Base-by-base conservation (phyloP, 2,113 vertebrate genomes). In the Monarcha castaneiventris region DNA sequence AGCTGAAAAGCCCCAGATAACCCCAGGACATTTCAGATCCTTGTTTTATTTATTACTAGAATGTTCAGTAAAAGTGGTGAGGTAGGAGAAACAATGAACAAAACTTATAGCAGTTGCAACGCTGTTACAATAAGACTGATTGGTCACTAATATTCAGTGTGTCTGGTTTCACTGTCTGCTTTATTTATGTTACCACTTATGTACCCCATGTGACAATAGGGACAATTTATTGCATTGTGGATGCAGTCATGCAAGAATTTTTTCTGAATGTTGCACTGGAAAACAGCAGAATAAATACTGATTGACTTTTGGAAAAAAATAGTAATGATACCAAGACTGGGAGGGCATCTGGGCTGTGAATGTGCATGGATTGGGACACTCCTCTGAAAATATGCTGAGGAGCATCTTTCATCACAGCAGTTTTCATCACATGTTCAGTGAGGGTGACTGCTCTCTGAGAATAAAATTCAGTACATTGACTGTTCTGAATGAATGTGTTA, bases 11-110 rank as follows among this genome's bases (percentile, higher is more conserved):
- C 2, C 2, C 13, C 8, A 39, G 30, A 21, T 6, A 49, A 37
- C 0, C 0, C 18, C 1, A 6, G 6, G 27, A 7, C 1, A 33
- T 32, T 88, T 90, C 58, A 92, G 41, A 83, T 4, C 10, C 2
- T 1, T 4, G 1, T 62, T 80, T 88, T 21, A 3, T 44, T 25
- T 48, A 6, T 68, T 61, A 10, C 19, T 27, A 64, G 9, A 19
- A 33, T 27, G 4, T 30, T 88, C 21, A 64, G 14, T 61, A 72
- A 76, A 56, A 19, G 6, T 61, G 6, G 8, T 52, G 37, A 66
- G 8, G 16, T 21, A 78, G 21, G 19, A 82, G 32, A 90, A 84
- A 43, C 6, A 29, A 9, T 37, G 8, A 72, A 55, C 2, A 79
- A 71, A 62, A 8, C 6, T 55, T 59, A 13, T 5, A 44, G 17